Evolutionary conservation across 1,140 invertebrate species (phyloP), one percentile per base, ranked within the genome.

Genomic region (Ditylenchus dipsaci): DNA sequence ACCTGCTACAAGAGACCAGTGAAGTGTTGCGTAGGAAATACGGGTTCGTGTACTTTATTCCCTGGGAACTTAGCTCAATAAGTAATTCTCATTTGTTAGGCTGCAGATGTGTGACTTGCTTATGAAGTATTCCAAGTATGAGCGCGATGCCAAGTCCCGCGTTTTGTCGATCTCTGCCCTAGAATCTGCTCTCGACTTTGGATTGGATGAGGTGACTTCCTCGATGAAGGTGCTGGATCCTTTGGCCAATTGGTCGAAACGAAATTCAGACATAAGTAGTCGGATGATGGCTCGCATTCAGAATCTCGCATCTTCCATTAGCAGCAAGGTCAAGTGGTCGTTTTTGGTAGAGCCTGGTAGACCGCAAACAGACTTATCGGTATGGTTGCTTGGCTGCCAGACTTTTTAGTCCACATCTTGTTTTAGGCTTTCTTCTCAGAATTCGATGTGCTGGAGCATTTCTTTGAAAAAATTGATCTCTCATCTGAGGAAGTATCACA

Each of bases 281-380:
- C 56, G 58, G 1, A 77, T 73, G 27, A 47, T 74, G 11, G 49
- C 56, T 8, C 73, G 73, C 3, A 74, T 74, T 57, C 73, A 76
- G 43, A 63, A 63, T 19, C 60, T 74, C 17, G 73, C 73, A 5
- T 27, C 61, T 11, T 63, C 57, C 9, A 67, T 74, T 23, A 43
- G 47, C 26, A 27, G 30, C 15, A 59, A 63, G 42, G 42, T 78
- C 29, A 33, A 58, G 13, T 80, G 73, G 68, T 80, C 76, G 13
- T 61, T 81, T 17, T 60, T 81, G 1, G 65, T 79, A n/a, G 78
- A 81, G 33, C 78, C 80, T 1, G 78, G 78, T 27, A 72, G 69
- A 17, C 66, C 79, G 42, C 65, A 74, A 23, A 76, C 74, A 8
- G 77, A 79, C 68, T 64, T 79, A 19, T 69, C 74, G 30, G 76